These are phyloP conservation scores for Zoanthus sansibaricus DNA, from an alignment of 92 coral and sea anemone species.

Conservation along the genomic window DNA sequence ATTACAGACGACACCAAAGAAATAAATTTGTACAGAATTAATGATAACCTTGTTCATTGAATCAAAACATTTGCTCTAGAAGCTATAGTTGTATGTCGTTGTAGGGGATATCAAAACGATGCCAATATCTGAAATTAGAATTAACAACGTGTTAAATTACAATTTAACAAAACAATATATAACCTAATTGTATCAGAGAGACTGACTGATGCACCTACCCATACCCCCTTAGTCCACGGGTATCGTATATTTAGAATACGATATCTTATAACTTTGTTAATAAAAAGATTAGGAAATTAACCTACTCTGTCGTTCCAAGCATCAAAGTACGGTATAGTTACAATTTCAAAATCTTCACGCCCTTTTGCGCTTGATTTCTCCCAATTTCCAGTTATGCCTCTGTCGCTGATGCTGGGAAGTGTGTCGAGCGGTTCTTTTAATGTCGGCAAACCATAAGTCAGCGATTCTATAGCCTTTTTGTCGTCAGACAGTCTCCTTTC, in stretches of 20 bases:
- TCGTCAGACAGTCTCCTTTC: conserved; percentile 19
- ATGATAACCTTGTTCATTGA: neutral
- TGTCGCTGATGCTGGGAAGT: conserved; percentile 38
- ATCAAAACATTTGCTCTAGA: neutral
- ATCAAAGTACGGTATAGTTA: conserved; percentile 81
- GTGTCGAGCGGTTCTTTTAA: conserved; percentile 48
- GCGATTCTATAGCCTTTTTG: conserved; percentile 60
- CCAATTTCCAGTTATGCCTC: conserved; percentile 88
- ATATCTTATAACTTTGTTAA: neutral
- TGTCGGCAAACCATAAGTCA: conserved; percentile 86
- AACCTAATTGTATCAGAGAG: neutral
- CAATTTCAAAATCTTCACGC: conserved; percentile 41
- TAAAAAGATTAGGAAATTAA: neutral
- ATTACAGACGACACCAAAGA: too few relatives aligned
- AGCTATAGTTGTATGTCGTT: neutral
- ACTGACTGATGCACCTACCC: neutral
- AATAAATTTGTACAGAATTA: too few relatives aligned
- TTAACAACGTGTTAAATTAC: neutral
- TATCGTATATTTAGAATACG: neutral
- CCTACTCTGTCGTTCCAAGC: conserved; percentile 67
- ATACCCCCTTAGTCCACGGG: neutral
- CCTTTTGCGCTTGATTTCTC: neutral
- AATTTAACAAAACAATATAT: neutral
- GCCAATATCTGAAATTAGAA: neutral
- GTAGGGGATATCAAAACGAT: neutral